Evolutionary conservation across 2,113 vertebrate species (phyloP).

Genomic region (Apodemus speciosus): DNA sequence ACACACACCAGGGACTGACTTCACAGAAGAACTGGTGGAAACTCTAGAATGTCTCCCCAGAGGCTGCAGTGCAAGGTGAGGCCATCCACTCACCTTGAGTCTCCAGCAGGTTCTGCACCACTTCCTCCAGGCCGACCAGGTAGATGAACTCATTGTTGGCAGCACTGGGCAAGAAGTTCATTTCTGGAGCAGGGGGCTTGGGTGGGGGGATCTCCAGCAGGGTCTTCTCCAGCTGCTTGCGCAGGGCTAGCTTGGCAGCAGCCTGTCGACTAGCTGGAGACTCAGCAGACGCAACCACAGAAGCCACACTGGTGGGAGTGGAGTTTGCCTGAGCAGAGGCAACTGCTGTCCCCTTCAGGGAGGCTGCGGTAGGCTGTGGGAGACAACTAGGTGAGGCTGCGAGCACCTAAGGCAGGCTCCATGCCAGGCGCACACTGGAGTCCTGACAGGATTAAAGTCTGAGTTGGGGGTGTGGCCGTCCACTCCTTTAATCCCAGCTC

Average conservation of each 20-base stretch:
- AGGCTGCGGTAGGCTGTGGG: constrained; percentile 90
- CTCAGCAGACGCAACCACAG: constrained; percentile 87
- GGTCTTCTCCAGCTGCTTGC: constrained; percentile 98
- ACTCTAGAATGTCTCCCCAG: too few species aligned
- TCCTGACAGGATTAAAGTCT: not conserved
- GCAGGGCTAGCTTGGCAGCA: constrained; percentile 94
- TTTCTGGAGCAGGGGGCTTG: constrained; percentile 94
- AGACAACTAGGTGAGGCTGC: not conserved
- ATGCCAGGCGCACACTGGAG: not conserved
- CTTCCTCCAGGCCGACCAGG: constrained; percentile 96
- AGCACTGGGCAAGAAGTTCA: constrained; percentile 97
- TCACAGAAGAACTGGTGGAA: not conserved
- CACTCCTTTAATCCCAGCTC: not conserved
- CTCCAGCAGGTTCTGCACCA: constrained; percentile 97
- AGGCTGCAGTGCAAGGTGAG: not conserved
- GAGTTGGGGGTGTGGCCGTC: not conserved
- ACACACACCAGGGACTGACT: too few species aligned
- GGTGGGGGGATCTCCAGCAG: constrained; percentile 97
- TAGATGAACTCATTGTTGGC: constrained; percentile 99
- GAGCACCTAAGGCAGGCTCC: not conserved
- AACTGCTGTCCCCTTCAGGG: constrained; percentile 89
- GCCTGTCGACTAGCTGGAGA: constrained; percentile 96
- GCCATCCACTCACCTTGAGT: constrained; percentile 90
- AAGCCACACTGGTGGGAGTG: constrained; percentile 77
- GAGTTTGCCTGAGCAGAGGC: constrained; percentile 84